Evolutionary conservation across 2,797 vertebrate species (phyloP), one percentile per base, ranked within the genome.

Genomic region (Lepus oiostolus): DNA sequence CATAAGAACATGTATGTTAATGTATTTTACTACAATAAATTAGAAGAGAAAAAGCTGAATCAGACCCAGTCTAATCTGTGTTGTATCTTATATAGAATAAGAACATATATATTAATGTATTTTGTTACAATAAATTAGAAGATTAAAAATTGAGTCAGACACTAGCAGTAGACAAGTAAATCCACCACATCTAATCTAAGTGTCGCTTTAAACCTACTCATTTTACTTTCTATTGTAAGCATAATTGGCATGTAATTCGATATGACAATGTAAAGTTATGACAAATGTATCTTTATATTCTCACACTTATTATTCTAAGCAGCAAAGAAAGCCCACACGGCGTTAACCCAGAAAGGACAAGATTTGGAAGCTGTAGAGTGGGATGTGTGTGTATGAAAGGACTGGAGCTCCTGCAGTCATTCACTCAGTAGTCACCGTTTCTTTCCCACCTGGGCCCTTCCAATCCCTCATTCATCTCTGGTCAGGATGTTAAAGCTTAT

Each of bases 331-430:
- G 19, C 54, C 90, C 63, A 52, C 32, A 92, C 5, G 65, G 26
- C 22, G 42, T 92, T 88, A 90, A 72, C 24, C 42, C 35, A 94
- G 65, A 93, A 82, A 94, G 13, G 35, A 68, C 9, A 80, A 93
- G 81, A 77, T 5, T 75, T 72, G 32, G 32, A 47, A 87, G 14
- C 54, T 24, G 24, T 1, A 90, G 30, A 94, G 75, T 35, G 26
- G 75, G 11, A 50, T 21, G 5, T 5, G 50, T 47, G 13, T 60
- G 5, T 58, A n/a, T 12, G 68, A 76, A 74, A 63, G 22, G 8
- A 71, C 16, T 85, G 2, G 79, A 12, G 32, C 58, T 52, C 26
- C 30, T 42, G 26, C 19, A 35, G 28, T 50, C 32, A 91, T 17
- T 85, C n/a, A 92, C 4, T 52, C 62, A 92, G 62, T 81, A 85